Percentiles rank a stretch among this genome's conserved stretches.
These are phyloP conservation scores for Pachyrhynchus sulphureomaculatus DNA, from an alignment of 1,140 invertebrate genomes.

Conservation along the genomic window DNA sequence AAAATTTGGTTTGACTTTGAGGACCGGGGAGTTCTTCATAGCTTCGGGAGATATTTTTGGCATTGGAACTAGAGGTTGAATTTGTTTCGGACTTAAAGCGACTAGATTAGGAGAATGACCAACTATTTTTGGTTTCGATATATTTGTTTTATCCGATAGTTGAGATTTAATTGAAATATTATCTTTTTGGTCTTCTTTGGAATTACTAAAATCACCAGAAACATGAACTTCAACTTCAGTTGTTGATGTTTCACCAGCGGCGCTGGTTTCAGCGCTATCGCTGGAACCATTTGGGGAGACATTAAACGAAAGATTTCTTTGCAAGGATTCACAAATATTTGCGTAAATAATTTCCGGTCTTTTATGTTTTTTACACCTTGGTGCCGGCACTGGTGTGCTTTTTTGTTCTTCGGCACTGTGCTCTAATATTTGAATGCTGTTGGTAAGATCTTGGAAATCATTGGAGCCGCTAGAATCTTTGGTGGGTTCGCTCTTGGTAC, in stretches of 20 bases:
- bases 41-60: slow-evolving; percentile 30
- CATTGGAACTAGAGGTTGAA: background rate
- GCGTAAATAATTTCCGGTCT: slow-evolving; percentile 42
- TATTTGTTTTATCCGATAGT: background rate
- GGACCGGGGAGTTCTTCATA: slow-evolving; percentile 40
- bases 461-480: background rate
- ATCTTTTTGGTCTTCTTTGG: background rate
- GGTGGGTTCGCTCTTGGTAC: background rate
- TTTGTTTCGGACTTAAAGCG: slow-evolving; percentile 31
- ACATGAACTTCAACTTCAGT: slow-evolving; percentile 40
- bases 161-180: background rate
- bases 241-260: slow-evolving; percentile 23
- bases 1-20: slow-evolving; percentile 43
- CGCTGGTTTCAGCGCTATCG: slow-evolving; percentile 29
- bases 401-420: slow-evolving; percentile 35
- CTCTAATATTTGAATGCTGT: slow-evolving; percentile 48
- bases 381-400: slow-evolving; percentile 43
- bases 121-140: slow-evolving; percentile 12
- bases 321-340: slow-evolving; percentile 36
- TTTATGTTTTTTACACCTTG: slow-evolving; percentile 43
- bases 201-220: slow-evolving; percentile 5
- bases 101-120: slow-evolving; percentile 32
- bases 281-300: slow-evolving; percentile 29
- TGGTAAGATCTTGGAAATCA: slow-evolving; percentile 41
- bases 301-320: slow-evolving; percentile 3